These are phyloP conservation scores for Altica lythri DNA, from an alignment of 2,888 invertebrate genomes.

Conservation along the genomic window DNA sequence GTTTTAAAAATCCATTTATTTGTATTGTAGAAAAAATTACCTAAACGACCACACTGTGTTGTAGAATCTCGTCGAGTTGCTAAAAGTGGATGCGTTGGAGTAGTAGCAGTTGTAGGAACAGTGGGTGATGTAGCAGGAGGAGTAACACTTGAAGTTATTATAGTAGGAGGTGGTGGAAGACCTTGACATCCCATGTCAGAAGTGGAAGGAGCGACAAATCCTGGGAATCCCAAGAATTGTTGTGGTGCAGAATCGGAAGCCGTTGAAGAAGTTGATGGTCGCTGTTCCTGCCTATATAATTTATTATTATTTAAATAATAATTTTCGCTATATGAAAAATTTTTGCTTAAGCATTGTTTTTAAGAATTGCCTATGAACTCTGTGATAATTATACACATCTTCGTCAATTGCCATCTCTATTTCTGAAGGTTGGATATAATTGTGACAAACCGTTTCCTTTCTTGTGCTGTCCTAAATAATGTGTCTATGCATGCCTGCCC, in stretches of 20 bases:
- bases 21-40: no score
- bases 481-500: no score
- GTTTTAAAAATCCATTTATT: no score
- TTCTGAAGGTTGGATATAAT: no score
- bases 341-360: no score
- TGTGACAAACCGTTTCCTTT: no score
- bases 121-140: slow-evolving; percentile 83
- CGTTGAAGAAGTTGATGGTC: slow-evolving; percentile 74
- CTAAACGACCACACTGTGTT: slow-evolving; percentile 75
- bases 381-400: no score
- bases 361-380: no score
- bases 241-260: slow-evolving; percentile 71
- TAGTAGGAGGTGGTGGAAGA: slow-evolving; percentile 71
- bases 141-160: slow-evolving; percentile 81
- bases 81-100: slow-evolving; percentile 60
- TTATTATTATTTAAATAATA: no score
- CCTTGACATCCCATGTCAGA: slow-evolving; percentile 66
- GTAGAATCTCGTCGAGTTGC: slow-evolving; percentile 77
- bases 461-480: no score
- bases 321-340: no score
- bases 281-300: slow-evolving; percentile 63
- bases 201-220: slow-evolving; percentile 32
- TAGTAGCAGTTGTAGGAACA: slow-evolving; percentile 58
- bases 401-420: no score
- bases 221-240: slow-evolving; percentile 29